Percentiles rank a stretch among this genome's conserved stretches.
These are phyloP conservation scores for Tychaedon coryphoeus DNA, from an alignment of 2,113 vertebrate species.

Conservation along the genomic window DNA sequence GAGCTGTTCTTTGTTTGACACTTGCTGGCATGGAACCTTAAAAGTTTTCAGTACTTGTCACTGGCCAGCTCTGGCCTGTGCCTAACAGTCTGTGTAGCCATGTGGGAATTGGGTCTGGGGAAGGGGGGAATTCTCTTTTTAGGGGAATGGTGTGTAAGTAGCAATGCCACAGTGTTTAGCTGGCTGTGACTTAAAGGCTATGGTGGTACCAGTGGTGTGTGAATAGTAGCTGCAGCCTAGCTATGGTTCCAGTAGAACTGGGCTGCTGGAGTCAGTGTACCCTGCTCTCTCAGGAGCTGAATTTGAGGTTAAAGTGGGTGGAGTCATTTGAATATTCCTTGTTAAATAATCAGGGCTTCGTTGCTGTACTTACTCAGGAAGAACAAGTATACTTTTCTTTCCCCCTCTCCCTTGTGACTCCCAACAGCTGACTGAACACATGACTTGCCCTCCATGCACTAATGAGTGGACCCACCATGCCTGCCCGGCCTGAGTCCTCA, in stretches of 20 bases:
- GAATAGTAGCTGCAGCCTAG: background rate
- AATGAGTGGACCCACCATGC: constrained; percentile 47
- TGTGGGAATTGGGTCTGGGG: background rate
- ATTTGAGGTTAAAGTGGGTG: constrained; percentile 36
- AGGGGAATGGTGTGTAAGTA: accelerated
- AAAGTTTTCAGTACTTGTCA: background rate
- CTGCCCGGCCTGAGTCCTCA: background rate
- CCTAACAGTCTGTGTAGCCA: background rate
- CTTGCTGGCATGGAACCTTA: background rate
- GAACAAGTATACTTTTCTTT: constrained; percentile 65
- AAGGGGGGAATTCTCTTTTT: background rate
- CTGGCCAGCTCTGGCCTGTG: background rate
- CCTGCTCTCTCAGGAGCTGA: background rate
- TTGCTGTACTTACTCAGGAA: constrained; percentile 40
- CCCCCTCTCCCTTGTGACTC: constrained; percentile 68
- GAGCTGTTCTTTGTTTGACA: background rate
- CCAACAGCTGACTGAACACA: constrained; percentile 73
- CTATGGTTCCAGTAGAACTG: background rate
- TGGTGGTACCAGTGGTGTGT: accelerated
- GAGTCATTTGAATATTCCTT: constrained; percentile 33
- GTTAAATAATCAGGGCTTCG: constrained; percentile 13
- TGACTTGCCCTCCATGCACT: constrained; percentile 66
- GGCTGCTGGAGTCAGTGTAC: background rate
- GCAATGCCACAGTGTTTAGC: background rate
- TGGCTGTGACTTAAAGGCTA: background rate